These are phyloP conservation scores for Amblyjoppa proteus DNA, from an alignment of 2,888 invertebrate species.

Conservation along the genomic window DNA sequence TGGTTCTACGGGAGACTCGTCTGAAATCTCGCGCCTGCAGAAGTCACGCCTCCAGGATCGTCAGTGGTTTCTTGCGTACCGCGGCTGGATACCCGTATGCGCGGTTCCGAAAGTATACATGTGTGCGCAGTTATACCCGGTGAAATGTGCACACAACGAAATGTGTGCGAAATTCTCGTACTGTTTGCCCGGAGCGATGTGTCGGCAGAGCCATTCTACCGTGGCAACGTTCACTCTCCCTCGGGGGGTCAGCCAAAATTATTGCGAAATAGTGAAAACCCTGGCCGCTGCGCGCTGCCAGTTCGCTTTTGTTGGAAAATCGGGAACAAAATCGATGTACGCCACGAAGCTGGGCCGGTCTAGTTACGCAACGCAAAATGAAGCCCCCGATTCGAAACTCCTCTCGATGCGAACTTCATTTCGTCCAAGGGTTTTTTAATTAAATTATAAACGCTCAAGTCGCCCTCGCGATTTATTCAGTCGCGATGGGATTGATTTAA, in stretches of 20 bases:
- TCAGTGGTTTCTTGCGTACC: conserved; percentile 39
- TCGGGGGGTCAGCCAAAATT: conserved; percentile 61
- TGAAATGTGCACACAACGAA: not conserved
- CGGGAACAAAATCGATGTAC: conserved; percentile 4
- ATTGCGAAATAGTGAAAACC: conserved; percentile 63
- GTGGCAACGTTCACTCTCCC: conserved; percentile 50
- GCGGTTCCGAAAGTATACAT: conserved; percentile 1
- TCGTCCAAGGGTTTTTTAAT: not conserved
- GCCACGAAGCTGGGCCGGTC: not conserved
- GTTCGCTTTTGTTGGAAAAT: conserved; percentile 50
- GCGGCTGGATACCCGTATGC: conserved; percentile 18
- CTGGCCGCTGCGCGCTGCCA: conserved; percentile 12
- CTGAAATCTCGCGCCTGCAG: conserved; percentile 16
- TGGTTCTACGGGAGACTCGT: conserved; percentile 6
- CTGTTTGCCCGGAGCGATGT: conserved; percentile 23
- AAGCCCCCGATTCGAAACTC: not conserved
- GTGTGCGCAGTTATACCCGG: not conserved
- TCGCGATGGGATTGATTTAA: not conserved
- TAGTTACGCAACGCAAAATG: not conserved
- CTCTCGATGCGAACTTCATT: not conserved
- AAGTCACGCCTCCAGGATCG: conserved; percentile 51
- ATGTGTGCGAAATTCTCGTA: conserved; percentile 8
- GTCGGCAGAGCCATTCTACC: conserved; percentile 48
- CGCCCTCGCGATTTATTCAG: not conserved
- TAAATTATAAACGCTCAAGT: not conserved